Evolutionary conservation across 2,113 vertebrate genomes (phyloP).

Genomic region (Ciconia boyciana): DNA sequence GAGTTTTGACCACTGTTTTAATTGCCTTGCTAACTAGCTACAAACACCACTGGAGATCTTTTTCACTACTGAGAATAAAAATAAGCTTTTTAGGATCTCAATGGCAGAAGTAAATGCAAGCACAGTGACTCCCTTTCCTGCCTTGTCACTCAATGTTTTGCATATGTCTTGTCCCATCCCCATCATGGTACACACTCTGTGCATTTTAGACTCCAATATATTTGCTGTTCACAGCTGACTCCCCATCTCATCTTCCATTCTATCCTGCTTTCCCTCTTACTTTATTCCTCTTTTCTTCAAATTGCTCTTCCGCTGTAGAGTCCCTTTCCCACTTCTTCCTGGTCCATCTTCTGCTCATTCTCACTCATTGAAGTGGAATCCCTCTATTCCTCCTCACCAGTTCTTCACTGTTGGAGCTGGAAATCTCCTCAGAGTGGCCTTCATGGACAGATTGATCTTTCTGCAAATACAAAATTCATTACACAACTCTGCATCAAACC

Average conservation of each 20-base stretch:
- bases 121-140: neutral
- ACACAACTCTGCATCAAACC: neutral
- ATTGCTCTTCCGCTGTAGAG: neutral
- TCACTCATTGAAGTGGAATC: neutral
- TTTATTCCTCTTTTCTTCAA: neutral
- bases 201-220: neutral
- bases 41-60: neutral
- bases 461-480: neutral
- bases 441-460: neutral
- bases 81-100: neutral
- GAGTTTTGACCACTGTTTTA: neutral
- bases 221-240: neutral
- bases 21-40: neutral
- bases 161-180: neutral
- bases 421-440: neutral
- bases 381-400: neutral
- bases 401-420: neutral
- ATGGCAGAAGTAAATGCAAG: neutral
- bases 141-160: neutral
- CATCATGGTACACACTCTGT: accelerated
- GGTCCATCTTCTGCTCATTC: neutral
- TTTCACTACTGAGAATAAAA: neutral
- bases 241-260: neutral
- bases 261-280: neutral
- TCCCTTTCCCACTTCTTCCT: neutral